Conservation (phyloP, 2,113 vertebrate genomes). For the Morone saxatilis region DNA sequence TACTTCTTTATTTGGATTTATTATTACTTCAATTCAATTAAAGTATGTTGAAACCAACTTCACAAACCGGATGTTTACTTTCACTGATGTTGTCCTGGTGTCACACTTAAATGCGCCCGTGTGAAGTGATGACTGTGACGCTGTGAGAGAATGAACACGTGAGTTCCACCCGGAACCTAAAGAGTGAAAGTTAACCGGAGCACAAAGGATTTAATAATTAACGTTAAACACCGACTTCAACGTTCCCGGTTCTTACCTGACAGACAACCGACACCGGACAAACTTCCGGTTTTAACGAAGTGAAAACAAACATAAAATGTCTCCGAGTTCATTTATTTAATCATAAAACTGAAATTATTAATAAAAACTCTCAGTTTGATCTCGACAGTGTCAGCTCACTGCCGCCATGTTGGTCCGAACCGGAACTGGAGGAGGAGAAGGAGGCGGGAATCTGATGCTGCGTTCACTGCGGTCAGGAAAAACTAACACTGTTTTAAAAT, state of each 20-base stretch:
- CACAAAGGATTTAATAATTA: background rate
- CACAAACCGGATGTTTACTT: too few relatives aligned
- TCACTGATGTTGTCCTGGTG: too few relatives aligned
- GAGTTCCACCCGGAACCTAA: background rate
- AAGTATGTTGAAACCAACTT: too few relatives aligned
- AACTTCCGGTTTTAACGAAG: background rate
- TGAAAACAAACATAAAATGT: background rate
- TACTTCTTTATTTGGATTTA: too few relatives aligned
- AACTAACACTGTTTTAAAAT: background rate
- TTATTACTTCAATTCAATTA: too few relatives aligned
- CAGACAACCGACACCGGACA: background rate
- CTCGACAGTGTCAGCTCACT: background rate
- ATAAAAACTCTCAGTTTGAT: background rate
- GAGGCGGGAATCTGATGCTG: conserved; percentile 10
- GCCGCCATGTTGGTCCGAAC: conserved; percentile 66
- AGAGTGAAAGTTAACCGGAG: background rate
- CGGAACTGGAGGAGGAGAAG: conserved; percentile 38
- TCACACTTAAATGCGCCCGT: too few relatives aligned
- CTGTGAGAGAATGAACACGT: background rate
- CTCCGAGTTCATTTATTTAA: background rate
- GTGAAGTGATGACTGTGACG: background rate
- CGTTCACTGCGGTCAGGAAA: background rate
- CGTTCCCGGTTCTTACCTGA: conserved; percentile 15
- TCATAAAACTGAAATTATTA: background rate
- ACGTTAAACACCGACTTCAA: background rate